Base-by-base conservation (phyloP, 2,888 invertebrate genomes). In the Drosophila koepferae region DNA sequence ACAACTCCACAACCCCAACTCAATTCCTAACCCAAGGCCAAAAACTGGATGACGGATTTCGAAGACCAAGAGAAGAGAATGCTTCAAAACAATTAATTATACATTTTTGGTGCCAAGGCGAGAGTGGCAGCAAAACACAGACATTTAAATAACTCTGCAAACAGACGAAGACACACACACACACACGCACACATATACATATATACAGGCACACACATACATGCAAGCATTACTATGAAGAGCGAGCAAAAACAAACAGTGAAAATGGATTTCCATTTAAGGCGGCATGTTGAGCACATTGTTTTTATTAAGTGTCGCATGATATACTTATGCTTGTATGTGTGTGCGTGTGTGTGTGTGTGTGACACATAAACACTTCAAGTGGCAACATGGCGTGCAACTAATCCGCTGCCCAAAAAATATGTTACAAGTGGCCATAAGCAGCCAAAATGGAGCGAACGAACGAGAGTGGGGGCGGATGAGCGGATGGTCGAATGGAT, bases 301-400 rank as follows among this genome's bases (percentile, higher is more conserved):
- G 91, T 91, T 92, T 92, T 91, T 91, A 91, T 92, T 89, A 91
- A 91, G 91, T 92, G 91, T 91, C 88, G 89, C 91, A 91, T 90
- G 86, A 90, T 77, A 61, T 58, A 64, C 58, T 60, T 62, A 46
- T 51, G 63, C 46, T 23, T 61, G 56, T 61, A n/a, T 62, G 20
- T 28, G 18, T 44, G 41, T 65, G 40, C 54, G 44, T 48, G n/a
- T 38, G 46, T 55, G 48, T 63, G 48, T 65, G 71, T 80, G 67
- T 61, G 56, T 71, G 67, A 80, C 90, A 87, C 85, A 90, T 91
- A 91, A 91, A 91, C 91, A 92, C 90, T 90, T 91, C 88, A 87
- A 91, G 89, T 91, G 91, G 81, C 89, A 91, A 90, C 91, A 91
- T 89, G 89, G 90, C 89, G 87, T 90, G 82, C 90, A 81, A 90